Evolutionary conservation across 2,888 invertebrate genomes (phyloP), one percentile per base, ranked within the genome.

Genomic region (Cephus nigrinus): DNA sequence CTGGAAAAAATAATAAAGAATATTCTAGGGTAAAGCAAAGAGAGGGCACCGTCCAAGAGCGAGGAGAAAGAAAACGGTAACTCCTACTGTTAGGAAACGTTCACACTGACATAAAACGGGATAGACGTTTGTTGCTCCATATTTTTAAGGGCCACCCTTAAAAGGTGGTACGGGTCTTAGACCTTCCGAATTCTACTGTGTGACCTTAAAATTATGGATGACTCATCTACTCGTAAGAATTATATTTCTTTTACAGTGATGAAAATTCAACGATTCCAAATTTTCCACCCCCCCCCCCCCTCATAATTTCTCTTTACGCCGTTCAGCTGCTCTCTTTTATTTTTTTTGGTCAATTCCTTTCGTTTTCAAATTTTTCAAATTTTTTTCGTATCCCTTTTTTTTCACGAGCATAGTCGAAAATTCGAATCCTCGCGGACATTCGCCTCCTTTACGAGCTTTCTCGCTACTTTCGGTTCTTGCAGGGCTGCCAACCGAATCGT

Each of bases 71-170:
- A 23, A 55, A 55, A 55, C 55, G 55, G 55, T 55, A 55, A 71
- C 71, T 71, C 33, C 71, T 71, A 71, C 71, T 55, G 55, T 55
- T 23, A 55, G 55, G 55, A 23, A 2, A 55, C 55, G 55, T 23
- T 55, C 23, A 9, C 74, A n/a, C 35, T 34, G 55, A 68, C 30
- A 71, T 69, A 78, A 69, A 78, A 78, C 77, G 69, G 68, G 74
- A 30, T 68, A 72, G 73, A 71, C 79, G 78, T 81, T 80, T 79
- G 73, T 73, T 74, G 79, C 76, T 82, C 79, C 75, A 80, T 11
- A 81, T 83, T 81, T 83, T 83, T 82, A 84, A 80, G 69, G 78
- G 77, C 55, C 68, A 76, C 75, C 75, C 76, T 76, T 55, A 55
- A 55, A 55, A 55, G 55, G 5, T 55, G 55, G 9, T 55, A 55